These are phyloP conservation scores for Tursiops truncatus DNA, from an alignment of 2,113 vertebrate genomes.

Conservation along the genomic window DNA sequence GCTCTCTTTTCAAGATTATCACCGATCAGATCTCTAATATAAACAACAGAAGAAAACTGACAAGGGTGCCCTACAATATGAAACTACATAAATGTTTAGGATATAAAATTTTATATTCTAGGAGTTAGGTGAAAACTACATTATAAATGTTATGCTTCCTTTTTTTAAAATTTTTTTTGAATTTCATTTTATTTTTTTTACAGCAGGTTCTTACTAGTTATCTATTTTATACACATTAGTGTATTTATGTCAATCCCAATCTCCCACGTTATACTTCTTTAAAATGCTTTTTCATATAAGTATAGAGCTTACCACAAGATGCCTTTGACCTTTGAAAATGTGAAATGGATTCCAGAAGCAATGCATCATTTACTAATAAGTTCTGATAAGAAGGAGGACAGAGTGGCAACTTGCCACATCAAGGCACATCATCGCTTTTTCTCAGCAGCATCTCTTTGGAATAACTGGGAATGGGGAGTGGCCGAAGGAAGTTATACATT, in stretches of 20 bases:
- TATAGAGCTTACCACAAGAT: not conserved
- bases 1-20: not conserved
- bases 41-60: not conserved
- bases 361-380: not conserved
- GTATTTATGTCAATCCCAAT: too few species aligned
- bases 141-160: not conserved
- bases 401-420: not conserved
- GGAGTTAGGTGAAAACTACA: not conserved
- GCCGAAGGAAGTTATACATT: not conserved
- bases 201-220: too few species aligned
- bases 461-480: not conserved
- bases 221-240: too few species aligned
- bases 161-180: not conserved
- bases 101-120: not conserved
- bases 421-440: not conserved
- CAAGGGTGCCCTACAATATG: not conserved
- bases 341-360: not conserved
- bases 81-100: not conserved
- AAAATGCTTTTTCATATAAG: not conserved
- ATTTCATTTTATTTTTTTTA: too few species aligned
- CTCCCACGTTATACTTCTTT: too few species aligned
- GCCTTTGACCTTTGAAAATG: not conserved
- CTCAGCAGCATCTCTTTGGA: not conserved
- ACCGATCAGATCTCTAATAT: not conserved
- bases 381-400: not conserved